A percentile compares a stretch with the other conserved stretches of the same genome.
Conservation (phyloP, 2,113 vertebrate species). For the Trachemys scripta region DNA sequence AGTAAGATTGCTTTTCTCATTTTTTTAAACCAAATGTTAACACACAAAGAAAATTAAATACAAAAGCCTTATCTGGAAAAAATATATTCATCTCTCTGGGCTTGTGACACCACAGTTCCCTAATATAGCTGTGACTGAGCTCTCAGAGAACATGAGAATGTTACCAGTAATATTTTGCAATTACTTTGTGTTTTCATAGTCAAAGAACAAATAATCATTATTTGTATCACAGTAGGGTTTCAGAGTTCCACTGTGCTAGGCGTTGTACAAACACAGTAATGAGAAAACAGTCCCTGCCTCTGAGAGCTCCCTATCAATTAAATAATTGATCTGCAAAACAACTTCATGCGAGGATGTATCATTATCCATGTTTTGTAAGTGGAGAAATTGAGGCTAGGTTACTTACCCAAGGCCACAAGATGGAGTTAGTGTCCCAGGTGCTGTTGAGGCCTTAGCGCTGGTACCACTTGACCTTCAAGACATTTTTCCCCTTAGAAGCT, state of each 20-base stretch:
- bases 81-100: neutral
- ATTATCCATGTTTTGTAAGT: neutral
- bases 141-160: neutral
- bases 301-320: neutral
- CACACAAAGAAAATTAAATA: neutral
- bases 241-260: neutral
- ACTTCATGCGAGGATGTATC: neutral
- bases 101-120: neutral
- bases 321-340: neutral
- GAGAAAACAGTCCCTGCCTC: neutral
- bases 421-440: neutral
- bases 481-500: neutral
- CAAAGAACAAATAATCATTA: neutral
- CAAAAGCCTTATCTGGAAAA: neutral
- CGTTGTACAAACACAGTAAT: neutral
- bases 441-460: neutral
- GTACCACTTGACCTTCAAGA: neutral
- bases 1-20: neutral
- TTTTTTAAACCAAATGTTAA: slow-evolving; percentile 14
- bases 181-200: neutral
- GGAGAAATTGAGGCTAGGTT: neutral
- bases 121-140: neutral
- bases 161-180: neutral
- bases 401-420: neutral
- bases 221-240: neutral